A percentile compares a stretch with the other conserved stretches of the same genome.
phyloP scores from a whole-genome alignment of 2,888 invertebrate species.

The Himalopsyche japonica region DNA sequence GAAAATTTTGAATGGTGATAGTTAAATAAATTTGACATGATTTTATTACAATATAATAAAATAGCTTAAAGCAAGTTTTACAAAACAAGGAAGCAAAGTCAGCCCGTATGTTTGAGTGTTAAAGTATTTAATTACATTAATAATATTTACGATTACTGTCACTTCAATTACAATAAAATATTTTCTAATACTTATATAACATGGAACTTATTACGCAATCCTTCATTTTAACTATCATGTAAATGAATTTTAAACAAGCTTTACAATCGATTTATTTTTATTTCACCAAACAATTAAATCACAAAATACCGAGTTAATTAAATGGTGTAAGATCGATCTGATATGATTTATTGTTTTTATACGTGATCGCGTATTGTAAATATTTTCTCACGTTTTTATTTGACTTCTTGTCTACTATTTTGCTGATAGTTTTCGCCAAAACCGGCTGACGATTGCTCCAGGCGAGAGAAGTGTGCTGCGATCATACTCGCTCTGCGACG shows the following conservation, averaged over 20 bases:
- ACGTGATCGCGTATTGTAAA: neutral
- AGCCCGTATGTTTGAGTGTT: too few relatives aligned
- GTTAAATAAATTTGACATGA: too few relatives aligned
- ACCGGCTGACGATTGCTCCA: slow-evolving; percentile 11
- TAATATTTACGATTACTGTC: too few relatives aligned
- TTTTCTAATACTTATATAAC: neutral
- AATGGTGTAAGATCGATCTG: neutral
- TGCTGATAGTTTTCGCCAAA: slow-evolving; percentile 8
- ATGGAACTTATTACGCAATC: neutral
- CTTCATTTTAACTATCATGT: neutral
- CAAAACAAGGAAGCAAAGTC: too few relatives aligned
- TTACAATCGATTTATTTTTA: neutral
- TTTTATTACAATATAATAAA: too few relatives aligned
- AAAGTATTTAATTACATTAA: too few relatives aligned
- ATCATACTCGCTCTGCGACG: neutral
- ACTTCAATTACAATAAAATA: too few relatives aligned
- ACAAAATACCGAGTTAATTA: too few relatives aligned
- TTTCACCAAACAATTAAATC: neutral
- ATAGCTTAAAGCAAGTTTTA: too few relatives aligned
- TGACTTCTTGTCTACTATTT: neutral
- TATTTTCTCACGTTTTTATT: neutral
- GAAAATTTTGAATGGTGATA: too few relatives aligned
- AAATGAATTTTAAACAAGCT: neutral
- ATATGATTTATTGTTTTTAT: neutral
- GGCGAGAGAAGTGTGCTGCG: slow-evolving; percentile 1